Percentiles rank a stretch among this genome's conserved stretches.
phyloP scores from a whole-genome alignment of 2,888 invertebrate species.

The Nephrotoma flavescens region DNA sequence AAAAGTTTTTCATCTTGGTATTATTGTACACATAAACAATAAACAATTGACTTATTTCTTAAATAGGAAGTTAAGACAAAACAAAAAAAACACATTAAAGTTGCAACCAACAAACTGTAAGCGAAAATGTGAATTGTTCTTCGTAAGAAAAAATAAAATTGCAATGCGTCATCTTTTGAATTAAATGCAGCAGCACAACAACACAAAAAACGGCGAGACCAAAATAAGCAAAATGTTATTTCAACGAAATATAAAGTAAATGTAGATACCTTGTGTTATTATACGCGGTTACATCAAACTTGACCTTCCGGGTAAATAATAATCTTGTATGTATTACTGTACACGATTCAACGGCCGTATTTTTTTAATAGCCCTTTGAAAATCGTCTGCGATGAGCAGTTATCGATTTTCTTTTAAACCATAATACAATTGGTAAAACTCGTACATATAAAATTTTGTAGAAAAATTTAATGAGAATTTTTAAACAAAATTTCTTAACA shows the following conservation, averaged over 20 bases:
- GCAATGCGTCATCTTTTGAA: not conserved
- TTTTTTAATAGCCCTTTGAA: too few relatives aligned
- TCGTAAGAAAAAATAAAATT: not conserved
- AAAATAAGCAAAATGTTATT: not conserved
- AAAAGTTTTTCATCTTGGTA: not conserved
- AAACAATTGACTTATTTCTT: not conserved
- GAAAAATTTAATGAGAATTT: too few relatives aligned
- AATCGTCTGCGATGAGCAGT: too few relatives aligned
- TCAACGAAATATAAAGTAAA: not conserved
- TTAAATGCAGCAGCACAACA: not conserved
- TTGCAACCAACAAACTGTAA: not conserved
- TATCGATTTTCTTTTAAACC: too few relatives aligned
- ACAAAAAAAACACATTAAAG: not conserved
- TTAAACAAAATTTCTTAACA: too few relatives aligned
- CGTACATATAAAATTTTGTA: too few relatives aligned
- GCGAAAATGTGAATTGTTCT: not conserved
- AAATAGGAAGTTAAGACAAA: not conserved
- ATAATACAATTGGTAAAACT: too few relatives aligned
- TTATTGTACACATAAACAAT: not conserved
- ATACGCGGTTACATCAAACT: too few relatives aligned
- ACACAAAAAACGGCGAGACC: not conserved
- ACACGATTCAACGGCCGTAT: too few relatives aligned
- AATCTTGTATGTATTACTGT: too few relatives aligned
- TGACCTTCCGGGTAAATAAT: too few relatives aligned
- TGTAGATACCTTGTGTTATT: too few relatives aligned